Conservation (phyloP, 2,113 vertebrate species). For the Ascaphus truei region DNA sequence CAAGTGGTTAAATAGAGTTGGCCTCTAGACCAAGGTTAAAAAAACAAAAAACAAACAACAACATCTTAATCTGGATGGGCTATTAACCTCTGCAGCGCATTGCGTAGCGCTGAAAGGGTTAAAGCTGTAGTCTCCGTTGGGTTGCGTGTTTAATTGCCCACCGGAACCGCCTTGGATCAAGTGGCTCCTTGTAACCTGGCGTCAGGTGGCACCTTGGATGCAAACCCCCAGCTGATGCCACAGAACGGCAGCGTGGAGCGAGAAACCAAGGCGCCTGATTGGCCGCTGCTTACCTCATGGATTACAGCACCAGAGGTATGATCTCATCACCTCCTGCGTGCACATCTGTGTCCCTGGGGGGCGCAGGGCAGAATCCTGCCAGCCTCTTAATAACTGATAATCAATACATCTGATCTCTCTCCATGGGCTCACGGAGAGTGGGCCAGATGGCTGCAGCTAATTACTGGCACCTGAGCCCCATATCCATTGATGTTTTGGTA, state of each 20-base stretch:
- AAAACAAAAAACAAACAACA: no score
- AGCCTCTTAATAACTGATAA: slow-evolving; percentile 24
- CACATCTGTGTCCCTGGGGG: neutral
- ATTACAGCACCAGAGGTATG: slow-evolving; percentile 13
- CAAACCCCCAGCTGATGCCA: no score
- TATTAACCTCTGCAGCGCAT: no score
- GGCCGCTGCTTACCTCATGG: slow-evolving; percentile 20
- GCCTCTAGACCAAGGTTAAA: no score
- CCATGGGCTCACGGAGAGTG: neutral
- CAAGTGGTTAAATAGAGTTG: no score
- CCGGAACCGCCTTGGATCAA: no score
- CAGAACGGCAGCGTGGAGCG: neutral
- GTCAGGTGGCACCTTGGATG: no score
- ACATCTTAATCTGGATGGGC: no score
- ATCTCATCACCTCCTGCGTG: slow-evolving; percentile 10
- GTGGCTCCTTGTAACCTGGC: no score
- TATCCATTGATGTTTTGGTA: neutral
- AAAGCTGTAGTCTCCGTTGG: no score
- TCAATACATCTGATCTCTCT: slow-evolving; percentile 7
- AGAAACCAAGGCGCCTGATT: neutral
- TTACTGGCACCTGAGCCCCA: slow-evolving; percentile 18
- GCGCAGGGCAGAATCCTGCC: neutral
- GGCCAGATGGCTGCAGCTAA: slow-evolving; percentile 8
- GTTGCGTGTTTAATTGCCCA: no score
- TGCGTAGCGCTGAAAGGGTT: no score